Conservation (phyloP, 1,140 invertebrate genomes). For the Drosophila lini region DNA sequence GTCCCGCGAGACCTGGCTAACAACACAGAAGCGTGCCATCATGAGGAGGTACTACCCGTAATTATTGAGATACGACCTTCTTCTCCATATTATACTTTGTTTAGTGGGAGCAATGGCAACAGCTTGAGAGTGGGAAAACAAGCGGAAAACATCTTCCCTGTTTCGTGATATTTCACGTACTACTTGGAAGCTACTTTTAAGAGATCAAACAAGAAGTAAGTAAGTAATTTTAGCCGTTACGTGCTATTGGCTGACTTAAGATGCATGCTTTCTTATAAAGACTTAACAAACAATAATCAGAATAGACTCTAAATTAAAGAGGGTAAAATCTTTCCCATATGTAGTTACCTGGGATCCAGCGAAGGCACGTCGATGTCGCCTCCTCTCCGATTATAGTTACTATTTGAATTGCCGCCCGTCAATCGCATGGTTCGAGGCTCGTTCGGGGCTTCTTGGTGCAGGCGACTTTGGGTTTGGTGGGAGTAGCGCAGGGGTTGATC, state of each 20-base stretch:
- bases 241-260: neutral
- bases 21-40: slow-evolving; percentile 18
- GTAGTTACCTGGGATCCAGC: slow-evolving; percentile 76
- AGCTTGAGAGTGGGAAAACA: neutral
- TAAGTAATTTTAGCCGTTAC: neutral
- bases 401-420: slow-evolving; percentile 57
- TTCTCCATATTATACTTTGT: neutral
- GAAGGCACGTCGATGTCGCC: slow-evolving; percentile 55
- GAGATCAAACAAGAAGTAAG: neutral
- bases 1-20: neutral
- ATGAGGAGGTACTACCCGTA: slow-evolving; percentile 9
- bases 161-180: neutral
- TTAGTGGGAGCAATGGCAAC: neutral
- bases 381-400: slow-evolving; percentile 47
- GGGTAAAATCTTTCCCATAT: neutral
- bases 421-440: slow-evolving; percentile 70
- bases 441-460: slow-evolving; percentile 73
- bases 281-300: neutral
- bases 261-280: neutral
- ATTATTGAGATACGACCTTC: slow-evolving; percentile 17
- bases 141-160: neutral
- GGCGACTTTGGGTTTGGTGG: slow-evolving; percentile 66
- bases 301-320: neutral
- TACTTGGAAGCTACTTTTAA: neutral
- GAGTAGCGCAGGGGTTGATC: slow-evolving; percentile 74